These are phyloP conservation scores for Catocala sponsa DNA, from an alignment of 2,888 invertebrate genomes.

Conservation along the genomic window DNA sequence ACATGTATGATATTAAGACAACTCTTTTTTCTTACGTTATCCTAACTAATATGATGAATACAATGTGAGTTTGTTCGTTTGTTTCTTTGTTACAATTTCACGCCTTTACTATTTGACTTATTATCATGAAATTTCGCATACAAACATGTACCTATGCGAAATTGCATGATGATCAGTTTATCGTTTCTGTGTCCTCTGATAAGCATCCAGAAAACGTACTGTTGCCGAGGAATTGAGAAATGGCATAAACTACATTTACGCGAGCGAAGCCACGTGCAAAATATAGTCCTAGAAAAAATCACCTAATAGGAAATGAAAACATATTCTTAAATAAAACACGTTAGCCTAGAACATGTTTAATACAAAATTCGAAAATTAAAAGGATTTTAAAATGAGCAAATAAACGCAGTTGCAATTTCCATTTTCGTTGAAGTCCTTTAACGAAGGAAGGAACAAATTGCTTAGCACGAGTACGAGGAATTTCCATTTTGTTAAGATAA, in stretches of 20 bases:
- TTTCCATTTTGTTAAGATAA: slow-evolving; percentile 30
- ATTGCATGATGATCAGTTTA: no score
- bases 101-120: no score
- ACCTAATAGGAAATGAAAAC: background rate
- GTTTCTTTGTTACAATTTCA: no score
- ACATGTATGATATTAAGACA: background rate
- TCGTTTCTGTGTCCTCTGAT: no score
- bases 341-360: background rate
- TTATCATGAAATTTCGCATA: no score
- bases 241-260: no score
- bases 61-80: no score
- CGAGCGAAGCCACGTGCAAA: no score
- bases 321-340: background rate
- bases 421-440: background rate
- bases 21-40: background rate
- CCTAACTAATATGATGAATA: no score
- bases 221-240: no score
- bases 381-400: background rate
- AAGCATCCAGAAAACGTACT: no score
- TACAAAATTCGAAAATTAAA: background rate
- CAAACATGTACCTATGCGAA: no score
- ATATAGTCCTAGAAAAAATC: background rate
- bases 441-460: background rate
- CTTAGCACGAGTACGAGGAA: background rate
- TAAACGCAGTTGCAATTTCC: background rate